A percentile compares a stretch with the other conserved stretches of the same genome.
Conservation (phyloP, 2,888 invertebrate genomes). For the Atethmia centrago region DNA sequence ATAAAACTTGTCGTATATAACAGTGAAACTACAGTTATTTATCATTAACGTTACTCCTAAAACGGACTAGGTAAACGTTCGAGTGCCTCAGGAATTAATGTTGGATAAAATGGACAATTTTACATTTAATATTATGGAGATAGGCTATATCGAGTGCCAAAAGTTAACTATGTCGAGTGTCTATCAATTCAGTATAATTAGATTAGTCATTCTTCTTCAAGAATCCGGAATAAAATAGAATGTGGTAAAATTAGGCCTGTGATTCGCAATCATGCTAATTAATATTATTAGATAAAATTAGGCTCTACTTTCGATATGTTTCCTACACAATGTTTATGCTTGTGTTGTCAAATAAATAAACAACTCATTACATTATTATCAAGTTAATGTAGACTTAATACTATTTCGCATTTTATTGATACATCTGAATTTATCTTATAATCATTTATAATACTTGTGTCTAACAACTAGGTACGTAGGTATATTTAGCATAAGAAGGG, state of each 20-base stretch:
- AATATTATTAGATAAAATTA: conserved; percentile 13
- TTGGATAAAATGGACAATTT: conserved; percentile 53
- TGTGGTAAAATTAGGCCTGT: conserved; percentile 31
- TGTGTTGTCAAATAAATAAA: conserved; percentile 4
- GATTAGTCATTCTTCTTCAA: conserved; percentile 5
- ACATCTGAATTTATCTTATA: conserved; percentile 27
- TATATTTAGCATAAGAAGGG: conserved; percentile 28
- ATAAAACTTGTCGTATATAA: conserved; percentile 68
- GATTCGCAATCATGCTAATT: not conserved
- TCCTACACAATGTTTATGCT: conserved; percentile 7
- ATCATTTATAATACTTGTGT: conserved; percentile 28
- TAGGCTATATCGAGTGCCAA: conserved; percentile 35
- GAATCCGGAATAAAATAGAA: not conserved
- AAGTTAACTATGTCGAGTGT: conserved; percentile 26
- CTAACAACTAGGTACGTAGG: conserved; percentile 43
- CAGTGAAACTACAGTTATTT: conserved; percentile 70
- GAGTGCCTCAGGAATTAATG: conserved; percentile 61
- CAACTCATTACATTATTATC: conserved; percentile 14
- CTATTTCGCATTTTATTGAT: conserved; percentile 20
- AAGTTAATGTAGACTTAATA: conserved; percentile 32
- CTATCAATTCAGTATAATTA: conserved; percentile 30
- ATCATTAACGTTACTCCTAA: conserved; percentile 71
- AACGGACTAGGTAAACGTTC: conserved; percentile 73
- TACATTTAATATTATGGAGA: conserved; percentile 28
- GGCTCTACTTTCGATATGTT: conserved; percentile 35